Percentiles rank a stretch among this genome's conserved stretches.
phyloP scores from a whole-genome alignment of 2,888 invertebrate species.

The Agrilus biguttatus region DNA sequence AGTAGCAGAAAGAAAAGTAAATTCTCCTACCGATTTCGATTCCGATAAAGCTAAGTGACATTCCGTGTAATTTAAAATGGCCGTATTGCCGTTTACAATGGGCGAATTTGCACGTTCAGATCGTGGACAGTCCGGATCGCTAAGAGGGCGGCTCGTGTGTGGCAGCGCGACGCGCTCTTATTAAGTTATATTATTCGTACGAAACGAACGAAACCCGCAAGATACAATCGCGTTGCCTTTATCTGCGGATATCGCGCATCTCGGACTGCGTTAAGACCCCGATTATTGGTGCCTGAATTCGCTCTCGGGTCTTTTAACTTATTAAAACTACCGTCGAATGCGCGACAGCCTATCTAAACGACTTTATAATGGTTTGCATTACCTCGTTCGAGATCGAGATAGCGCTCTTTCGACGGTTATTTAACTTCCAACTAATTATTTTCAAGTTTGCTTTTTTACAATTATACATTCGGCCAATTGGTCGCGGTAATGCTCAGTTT shows the following conservation, averaged over 20 bases:
- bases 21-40: too few species aligned
- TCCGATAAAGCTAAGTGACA: too few species aligned
- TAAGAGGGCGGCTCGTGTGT: constrained; percentile 20
- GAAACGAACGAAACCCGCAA: constrained; percentile 10
- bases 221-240: constrained; percentile 14
- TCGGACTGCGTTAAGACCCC: constrained; percentile 16
- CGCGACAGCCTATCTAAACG: neutral
- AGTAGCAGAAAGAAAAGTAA: too few species aligned
- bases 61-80: too few species aligned
- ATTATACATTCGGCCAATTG: too few species aligned
- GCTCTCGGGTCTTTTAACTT: constrained; percentile 7
- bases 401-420: too few species aligned
- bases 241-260: constrained; percentile 15
- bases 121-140: constrained; percentile 15
- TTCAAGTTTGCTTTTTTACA: too few species aligned
- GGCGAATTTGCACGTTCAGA: constrained; percentile 15
- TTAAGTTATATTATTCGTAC: constrained; percentile 9
- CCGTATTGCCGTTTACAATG: neutral
- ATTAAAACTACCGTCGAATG: constrained; percentile 7
- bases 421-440: too few species aligned
- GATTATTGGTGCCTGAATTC: constrained; percentile 15
- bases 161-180: constrained; percentile 13
- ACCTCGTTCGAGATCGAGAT: too few species aligned
- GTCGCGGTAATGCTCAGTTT: too few species aligned
- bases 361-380: too few species aligned